Evolutionary conservation across 1,140 invertebrate genomes (phyloP).

Genomic region (Gryllus bimaculatus): DNA sequence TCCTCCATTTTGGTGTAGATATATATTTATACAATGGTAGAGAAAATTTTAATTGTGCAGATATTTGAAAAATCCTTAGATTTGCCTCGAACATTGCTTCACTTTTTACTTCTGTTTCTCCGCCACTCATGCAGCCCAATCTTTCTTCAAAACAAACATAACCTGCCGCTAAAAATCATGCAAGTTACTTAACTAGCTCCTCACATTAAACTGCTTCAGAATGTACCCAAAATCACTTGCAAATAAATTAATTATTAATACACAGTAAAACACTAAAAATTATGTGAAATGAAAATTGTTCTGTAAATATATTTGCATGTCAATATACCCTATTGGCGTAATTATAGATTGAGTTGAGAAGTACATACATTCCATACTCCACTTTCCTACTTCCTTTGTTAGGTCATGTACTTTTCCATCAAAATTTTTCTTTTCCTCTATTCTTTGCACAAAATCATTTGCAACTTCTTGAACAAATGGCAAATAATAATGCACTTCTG

Average conservation of each 20-base stretch:
- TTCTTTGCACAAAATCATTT: conserved; percentile 32
- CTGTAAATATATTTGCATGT: neutral
- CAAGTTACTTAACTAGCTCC: conserved; percentile 27
- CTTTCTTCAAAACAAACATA: conserved; percentile 40
- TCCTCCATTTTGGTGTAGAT: conserved; percentile 32
- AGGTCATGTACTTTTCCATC: conserved; percentile 24
- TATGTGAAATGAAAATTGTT: neutral
- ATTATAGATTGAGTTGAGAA: neutral
- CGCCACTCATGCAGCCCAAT: conserved; percentile 35
- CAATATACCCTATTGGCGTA: neutral
- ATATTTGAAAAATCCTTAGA: conserved; percentile 35
- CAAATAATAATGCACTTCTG: conserved; percentile 36
- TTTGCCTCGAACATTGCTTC: conserved; percentile 36
- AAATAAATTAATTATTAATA: neutral
- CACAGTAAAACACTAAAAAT: neutral
- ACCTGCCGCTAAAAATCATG: conserved; percentile 39
- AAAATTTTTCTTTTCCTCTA: conserved; percentile 26
- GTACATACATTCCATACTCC: conserved; percentile 30
- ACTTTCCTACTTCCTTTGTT: conserved; percentile 30
- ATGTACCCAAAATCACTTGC: neutral
- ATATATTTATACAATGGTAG: conserved; percentile 37
- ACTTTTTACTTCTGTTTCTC: conserved; percentile 26
- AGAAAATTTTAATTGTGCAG: conserved; percentile 36
- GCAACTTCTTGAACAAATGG: conserved; percentile 35
- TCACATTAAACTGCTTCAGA: neutral